A percentile compares a stretch with the other conserved stretches of the same genome.
These are phyloP conservation scores for Anthopleura xanthogrammica DNA, from an alignment of 92 coral and sea anemone genomes.

Conservation along the genomic window DNA sequence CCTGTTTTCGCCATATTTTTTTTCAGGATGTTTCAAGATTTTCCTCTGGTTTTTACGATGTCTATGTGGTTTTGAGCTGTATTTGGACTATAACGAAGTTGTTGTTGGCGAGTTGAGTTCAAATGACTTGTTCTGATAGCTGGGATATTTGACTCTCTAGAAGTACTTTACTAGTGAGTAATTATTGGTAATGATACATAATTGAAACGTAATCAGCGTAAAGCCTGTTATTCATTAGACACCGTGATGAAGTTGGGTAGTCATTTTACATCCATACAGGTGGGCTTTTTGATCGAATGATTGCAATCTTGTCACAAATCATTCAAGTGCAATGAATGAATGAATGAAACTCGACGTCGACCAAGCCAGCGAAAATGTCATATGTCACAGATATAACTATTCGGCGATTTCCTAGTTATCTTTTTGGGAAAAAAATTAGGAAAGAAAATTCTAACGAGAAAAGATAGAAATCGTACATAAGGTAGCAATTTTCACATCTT, in stretches of 20 bases:
- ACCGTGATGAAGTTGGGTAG: slow-evolving; percentile 5
- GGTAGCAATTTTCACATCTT: slow-evolving; percentile 1
- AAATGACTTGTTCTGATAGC: background rate
- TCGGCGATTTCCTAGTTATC: background rate
- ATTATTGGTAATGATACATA: slow-evolving; percentile 40
- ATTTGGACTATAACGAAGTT: background rate
- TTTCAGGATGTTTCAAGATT: background rate
- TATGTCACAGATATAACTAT: background rate
- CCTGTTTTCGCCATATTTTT: background rate
- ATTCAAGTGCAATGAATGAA: background rate
- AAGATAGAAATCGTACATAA: background rate
- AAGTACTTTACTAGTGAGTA: background rate
- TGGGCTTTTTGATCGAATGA: background rate
- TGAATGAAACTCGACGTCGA: background rate
- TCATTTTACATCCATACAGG: background rate
- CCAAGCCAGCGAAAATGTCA: background rate
- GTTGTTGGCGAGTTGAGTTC: background rate
- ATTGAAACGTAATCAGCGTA: slow-evolving; percentile 38
- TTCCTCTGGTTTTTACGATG: background rate
- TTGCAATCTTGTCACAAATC: slow-evolving; percentile 11
- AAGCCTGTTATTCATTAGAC: slow-evolving; percentile 25
- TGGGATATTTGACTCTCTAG: background rate
- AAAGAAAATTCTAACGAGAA: background rate
- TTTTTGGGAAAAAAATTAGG: background rate
- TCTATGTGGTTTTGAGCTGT: background rate